phyloP scores from a whole-genome alignment of 64 coral and sea anemone genomes.

The Porites australiensis region DNA sequence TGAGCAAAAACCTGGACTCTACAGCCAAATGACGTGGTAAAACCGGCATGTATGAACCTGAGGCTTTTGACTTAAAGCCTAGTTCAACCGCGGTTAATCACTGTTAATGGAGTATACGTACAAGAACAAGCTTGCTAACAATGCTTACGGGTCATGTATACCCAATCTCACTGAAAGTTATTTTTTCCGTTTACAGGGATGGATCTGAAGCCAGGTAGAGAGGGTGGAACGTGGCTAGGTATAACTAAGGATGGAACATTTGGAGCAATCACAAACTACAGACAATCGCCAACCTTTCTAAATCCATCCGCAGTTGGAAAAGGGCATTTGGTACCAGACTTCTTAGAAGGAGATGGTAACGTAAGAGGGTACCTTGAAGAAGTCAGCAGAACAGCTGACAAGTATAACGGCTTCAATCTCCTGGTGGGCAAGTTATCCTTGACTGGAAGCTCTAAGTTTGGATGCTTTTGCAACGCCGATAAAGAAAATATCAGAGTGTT shows the following conservation, averaged over 20 bases:
- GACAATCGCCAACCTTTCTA: constrained; percentile 55
- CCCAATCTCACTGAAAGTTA: neutral
- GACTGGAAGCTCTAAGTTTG: constrained; percentile 53
- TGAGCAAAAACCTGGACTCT: no score
- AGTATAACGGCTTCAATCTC: constrained; percentile 92
- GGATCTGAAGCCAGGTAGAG: constrained; percentile 81
- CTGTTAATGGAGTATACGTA: no score
- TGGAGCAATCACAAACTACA: constrained; percentile 88
- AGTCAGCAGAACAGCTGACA: constrained; percentile 35
- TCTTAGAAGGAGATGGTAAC: constrained; percentile 70
- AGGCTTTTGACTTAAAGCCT: no score
- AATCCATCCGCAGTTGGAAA: constrained; percentile 64
- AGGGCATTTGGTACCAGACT: constrained; percentile 81
- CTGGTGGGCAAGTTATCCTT: constrained; percentile 74
- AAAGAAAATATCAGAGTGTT: constrained; percentile 49
- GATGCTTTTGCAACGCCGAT: constrained; percentile 90
- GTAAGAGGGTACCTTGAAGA: constrained; percentile 48
- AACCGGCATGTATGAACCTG: no score
- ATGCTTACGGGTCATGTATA: no score
- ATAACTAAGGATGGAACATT: constrained; percentile 78
- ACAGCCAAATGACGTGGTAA: no score
- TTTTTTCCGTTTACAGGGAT: constrained; percentile 46
- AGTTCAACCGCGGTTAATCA: no score
- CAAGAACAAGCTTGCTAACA: no score
- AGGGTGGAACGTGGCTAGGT: constrained; percentile 92